Evolutionary conservation across 2,797 vertebrate species (phyloP), one percentile per base, ranked within the genome.

Genomic region (Amniataba percoides): DNA sequence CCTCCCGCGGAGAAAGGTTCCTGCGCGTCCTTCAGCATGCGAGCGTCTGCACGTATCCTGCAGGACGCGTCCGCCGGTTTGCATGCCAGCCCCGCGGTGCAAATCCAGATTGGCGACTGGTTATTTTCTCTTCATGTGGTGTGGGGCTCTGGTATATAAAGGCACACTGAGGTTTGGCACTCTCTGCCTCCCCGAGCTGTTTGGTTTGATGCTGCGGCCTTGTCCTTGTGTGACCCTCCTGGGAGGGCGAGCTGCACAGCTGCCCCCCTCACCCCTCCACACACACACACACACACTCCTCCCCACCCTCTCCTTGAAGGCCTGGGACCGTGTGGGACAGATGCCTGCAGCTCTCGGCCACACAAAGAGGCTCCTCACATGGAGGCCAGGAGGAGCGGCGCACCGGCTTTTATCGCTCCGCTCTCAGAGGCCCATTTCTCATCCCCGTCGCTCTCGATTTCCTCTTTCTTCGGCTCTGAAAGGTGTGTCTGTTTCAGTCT

Each of bases 221-320:
- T 80, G 90, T 93, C 92, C 93, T 77, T 53, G 87, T 57, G 64
- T 93, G 89, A 92, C 90, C 90, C 85, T 82, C 45, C 36, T 45
- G 53, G 78, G 84, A 82, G 87, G 65, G 77, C 80, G 76, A 83
- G 73, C 70, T 53, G 27, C 78, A 77, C 73, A 87, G 84, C 78
- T 55, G 39, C 65, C 39, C 10, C 7, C 27, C 11, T 27, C 27
- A 2, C 27, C 27, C 27, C 27, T 31, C 27, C 27, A 31, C 27
- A 31, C 27, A 31, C 27, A 31, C 27, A 31, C 27, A 31, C 27
- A 31, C 27, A 31, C 27, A 31, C 4, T 27, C 36, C 21, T 36
- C n/a, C 10, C 31, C 16, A 15, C 31, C 45, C 5, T 58, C 67
- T 67, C 40, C 48, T 68, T 79, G 71, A 62, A 43, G 71, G 64